A percentile compares a stretch with the other conserved stretches of the same genome.
These are phyloP conservation scores for Aproaerema taeniolella DNA, from an alignment of 2,888 invertebrate genomes.

Conservation along the genomic window DNA sequence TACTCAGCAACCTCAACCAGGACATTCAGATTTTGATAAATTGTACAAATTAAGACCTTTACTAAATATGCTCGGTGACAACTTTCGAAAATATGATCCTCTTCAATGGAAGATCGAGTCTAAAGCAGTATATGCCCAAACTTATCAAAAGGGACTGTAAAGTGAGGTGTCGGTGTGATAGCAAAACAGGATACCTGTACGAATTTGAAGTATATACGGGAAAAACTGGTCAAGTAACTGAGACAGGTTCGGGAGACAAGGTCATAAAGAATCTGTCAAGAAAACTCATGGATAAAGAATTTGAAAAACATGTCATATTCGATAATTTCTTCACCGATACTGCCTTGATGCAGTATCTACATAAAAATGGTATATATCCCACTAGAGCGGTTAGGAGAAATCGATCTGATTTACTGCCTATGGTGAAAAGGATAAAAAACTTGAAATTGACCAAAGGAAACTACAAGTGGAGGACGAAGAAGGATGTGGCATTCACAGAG, in stretches of 20 bases:
- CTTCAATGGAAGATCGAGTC: conserved; percentile 19
- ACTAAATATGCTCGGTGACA: conserved; percentile 18
- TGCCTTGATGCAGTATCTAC: conserved; percentile 18
- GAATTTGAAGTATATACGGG: conserved; percentile 20
- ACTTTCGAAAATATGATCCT: conserved; percentile 20
- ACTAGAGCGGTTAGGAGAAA: conserved; percentile 23
- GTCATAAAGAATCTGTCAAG: conserved; percentile 19
- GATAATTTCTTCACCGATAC: conserved; percentile 19
- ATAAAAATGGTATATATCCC: conserved; percentile 20
- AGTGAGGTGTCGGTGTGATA: conserved; percentile 18
- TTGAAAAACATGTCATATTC: conserved; percentile 16
- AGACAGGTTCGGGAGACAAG: conserved; percentile 20
- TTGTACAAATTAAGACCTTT: too few species aligned
- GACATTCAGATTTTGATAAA: too few species aligned
- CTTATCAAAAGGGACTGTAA: conserved; percentile 21
- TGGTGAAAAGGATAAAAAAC: conserved; percentile 22
- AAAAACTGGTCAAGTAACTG: conserved; percentile 13
- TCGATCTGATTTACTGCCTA: conserved; percentile 21
- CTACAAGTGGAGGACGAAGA: conserved; percentile 26
- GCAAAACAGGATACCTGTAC: conserved; percentile 18
- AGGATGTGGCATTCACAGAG: conserved; percentile 23
- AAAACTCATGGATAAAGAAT: conserved; percentile 12
- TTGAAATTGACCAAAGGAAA: conserved; percentile 25
- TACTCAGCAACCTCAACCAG: too few species aligned
- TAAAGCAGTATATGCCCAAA: conserved; percentile 23